Percentiles rank a stretch among this genome's conserved stretches.
Conservation (phyloP, 2,113 vertebrate genomes). For the Ophiodon elongatus region DNA sequence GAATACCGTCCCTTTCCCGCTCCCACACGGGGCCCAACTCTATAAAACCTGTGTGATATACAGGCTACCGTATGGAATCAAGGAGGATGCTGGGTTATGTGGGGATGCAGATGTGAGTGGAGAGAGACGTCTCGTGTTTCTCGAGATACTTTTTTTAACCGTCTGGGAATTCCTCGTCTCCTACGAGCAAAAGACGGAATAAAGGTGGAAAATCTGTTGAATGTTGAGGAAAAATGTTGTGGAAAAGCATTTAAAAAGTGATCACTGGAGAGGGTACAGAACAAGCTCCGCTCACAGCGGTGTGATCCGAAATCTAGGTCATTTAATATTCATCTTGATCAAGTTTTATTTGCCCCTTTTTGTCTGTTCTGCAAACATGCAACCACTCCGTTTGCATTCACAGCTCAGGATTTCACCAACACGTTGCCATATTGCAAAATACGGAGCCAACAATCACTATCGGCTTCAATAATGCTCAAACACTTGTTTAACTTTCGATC, state of each 20-base stretch:
- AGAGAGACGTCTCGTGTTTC: conserved; percentile 58
- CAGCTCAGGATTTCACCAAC: not conserved
- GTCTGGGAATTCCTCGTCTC: conserved; percentile 62
- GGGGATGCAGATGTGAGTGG: conserved; percentile 51
- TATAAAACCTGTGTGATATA: conserved; percentile 58
- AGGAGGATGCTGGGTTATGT: conserved; percentile 45
- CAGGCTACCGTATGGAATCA: conserved; percentile 62
- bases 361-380: conserved; percentile 1
- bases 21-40: conserved; percentile 27
- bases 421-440: not conserved
- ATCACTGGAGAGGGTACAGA: conserved; percentile 27
- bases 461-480: conserved; percentile 22
- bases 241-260: conserved; percentile 60
- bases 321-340: conserved; percentile 39
- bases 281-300: conserved; percentile 20
- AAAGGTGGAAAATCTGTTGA: conserved; percentile 65
- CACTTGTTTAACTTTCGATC: not conserved
- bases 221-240: conserved; percentile 56
- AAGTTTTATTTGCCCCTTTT: conserved; percentile 1
- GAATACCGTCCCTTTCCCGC: conserved; percentile 28
- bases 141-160: conserved; percentile 50
- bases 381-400: not conserved
- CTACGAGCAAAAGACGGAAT: conserved; percentile 35
- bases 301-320: conserved; percentile 44
- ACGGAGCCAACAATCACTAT: not conserved